These are phyloP conservation scores for Coilia nasus DNA, from an alignment of 2,797 vertebrate species.

Conservation along the genomic window DNA sequence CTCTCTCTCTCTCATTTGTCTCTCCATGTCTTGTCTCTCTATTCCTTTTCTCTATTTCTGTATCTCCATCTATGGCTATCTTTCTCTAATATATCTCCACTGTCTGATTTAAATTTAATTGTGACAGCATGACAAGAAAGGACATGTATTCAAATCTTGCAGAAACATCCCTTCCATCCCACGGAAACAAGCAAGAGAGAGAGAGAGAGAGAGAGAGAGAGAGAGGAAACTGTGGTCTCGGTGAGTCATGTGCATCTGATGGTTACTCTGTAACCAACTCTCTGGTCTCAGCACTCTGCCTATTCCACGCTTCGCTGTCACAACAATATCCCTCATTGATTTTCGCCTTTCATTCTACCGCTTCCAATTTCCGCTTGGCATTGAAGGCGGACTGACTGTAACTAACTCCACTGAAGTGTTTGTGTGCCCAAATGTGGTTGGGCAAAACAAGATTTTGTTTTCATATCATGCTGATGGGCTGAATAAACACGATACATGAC, in stretches of 20 bases:
- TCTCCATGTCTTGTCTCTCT: background rate
- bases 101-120: background rate
- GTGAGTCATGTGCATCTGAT: constrained; percentile 10
- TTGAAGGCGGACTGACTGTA: background rate
- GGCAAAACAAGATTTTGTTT: background rate
- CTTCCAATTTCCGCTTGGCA: constrained; percentile 13
- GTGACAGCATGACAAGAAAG: background rate
- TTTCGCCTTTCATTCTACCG: background rate
- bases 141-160: background rate
- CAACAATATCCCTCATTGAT: constrained; percentile 21
- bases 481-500: background rate
- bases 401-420: constrained; percentile 12
- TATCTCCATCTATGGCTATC: background rate
- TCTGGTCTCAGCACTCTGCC: constrained; percentile 7
- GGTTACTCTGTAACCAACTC: background rate
- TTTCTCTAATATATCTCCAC: background rate
- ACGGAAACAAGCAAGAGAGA: background rate
- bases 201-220: no score
- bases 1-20: background rate
- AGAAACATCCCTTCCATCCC: background rate
- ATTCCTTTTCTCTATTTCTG: background rate
- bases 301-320: background rate
- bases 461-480: constrained; percentile 1
- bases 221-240: background rate
- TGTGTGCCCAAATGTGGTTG: background rate